A percentile compares a stretch with the other conserved stretches of the same genome.
phyloP scores from a whole-genome alignment of 2,797 vertebrate genomes.

The Podargus strigoides region DNA sequence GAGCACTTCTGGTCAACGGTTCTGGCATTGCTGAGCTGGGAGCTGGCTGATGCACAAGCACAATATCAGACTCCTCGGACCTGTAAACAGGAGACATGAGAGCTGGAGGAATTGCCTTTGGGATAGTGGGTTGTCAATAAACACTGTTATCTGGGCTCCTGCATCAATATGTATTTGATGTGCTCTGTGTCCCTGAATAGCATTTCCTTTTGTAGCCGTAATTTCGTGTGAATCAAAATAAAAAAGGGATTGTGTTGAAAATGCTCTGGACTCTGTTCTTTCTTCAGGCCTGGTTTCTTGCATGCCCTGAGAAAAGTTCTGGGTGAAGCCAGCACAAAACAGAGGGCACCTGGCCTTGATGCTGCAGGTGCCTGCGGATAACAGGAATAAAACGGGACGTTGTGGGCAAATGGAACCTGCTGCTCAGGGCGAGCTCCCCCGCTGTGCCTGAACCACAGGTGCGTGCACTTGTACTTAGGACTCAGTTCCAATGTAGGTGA shows the following conservation, averaged over 20 bases:
- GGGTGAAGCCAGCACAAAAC: background rate
- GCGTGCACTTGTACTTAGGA: background rate
- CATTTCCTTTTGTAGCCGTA: background rate
- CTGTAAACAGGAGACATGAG: background rate
- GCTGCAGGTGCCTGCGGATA: background rate
- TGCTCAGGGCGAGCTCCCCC: background rate
- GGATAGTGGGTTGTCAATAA: background rate
- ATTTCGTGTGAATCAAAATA: background rate
- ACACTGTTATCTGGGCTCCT: background rate
- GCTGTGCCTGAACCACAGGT: background rate
- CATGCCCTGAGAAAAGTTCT: background rate
- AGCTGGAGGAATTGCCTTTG: conserved; percentile 20
- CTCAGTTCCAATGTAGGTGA: background rate
- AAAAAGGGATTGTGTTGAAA: background rate
- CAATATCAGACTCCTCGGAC: background rate
- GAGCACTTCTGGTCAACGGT: conserved; percentile 10
- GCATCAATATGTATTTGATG: conserved; percentile 44
- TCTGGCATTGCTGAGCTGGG: conserved; percentile 31
- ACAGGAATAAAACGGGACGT: background rate
- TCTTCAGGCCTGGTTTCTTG: background rate
- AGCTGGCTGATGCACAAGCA: background rate
- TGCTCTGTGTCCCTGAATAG: background rate
- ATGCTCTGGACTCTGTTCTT: background rate
- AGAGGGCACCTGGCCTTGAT: background rate
- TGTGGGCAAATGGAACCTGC: background rate